Evolutionary conservation across 2,888 invertebrate species (phyloP).

Genomic region (Portevinia maculata): DNA sequence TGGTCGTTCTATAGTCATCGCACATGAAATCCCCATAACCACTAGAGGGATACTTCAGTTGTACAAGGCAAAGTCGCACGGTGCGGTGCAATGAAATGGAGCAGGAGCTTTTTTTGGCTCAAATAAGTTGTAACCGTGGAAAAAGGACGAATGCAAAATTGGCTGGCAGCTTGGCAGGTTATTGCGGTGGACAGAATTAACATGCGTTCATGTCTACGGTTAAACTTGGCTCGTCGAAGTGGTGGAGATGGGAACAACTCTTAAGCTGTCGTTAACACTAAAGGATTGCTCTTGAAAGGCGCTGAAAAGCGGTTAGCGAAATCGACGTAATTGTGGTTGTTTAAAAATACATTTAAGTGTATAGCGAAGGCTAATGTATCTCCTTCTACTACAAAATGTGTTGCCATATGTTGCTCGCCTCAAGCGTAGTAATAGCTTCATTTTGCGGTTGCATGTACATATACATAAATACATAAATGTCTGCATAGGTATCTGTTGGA

Average conservation of each 20-base stretch:
- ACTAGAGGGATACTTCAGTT: conserved; percentile 37
- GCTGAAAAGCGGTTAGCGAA: conserved; percentile 34
- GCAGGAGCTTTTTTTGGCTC: conserved; percentile 28
- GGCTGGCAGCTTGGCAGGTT: conserved; percentile 42
- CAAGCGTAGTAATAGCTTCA: no score
- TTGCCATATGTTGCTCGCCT: no score
- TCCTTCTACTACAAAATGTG: no score
- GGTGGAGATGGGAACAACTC: conserved; percentile 12
- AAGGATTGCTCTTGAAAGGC: conserved; percentile 46
- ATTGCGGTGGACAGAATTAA: conserved; percentile 56
- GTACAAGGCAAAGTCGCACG: conserved; percentile 18
- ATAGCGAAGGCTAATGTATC: background rate
- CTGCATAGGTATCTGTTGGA: no score
- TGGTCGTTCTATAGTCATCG: background rate
- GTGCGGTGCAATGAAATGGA: conserved; percentile 2
- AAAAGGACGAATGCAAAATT: conserved; percentile 14
- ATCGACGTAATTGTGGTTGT: conserved; percentile 13
- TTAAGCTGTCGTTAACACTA: conserved; percentile 50
- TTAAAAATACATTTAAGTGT: conserved; percentile 44
- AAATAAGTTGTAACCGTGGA: conserved; percentile 35
- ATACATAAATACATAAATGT: no score
- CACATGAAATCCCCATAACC: conserved; percentile 46
- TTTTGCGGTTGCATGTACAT: no score
- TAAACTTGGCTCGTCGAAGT: conserved; percentile 19
- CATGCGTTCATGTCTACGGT: conserved; percentile 53